Conservation (phyloP, 1,140 invertebrate genomes). For the Bombus confusus region DNA sequence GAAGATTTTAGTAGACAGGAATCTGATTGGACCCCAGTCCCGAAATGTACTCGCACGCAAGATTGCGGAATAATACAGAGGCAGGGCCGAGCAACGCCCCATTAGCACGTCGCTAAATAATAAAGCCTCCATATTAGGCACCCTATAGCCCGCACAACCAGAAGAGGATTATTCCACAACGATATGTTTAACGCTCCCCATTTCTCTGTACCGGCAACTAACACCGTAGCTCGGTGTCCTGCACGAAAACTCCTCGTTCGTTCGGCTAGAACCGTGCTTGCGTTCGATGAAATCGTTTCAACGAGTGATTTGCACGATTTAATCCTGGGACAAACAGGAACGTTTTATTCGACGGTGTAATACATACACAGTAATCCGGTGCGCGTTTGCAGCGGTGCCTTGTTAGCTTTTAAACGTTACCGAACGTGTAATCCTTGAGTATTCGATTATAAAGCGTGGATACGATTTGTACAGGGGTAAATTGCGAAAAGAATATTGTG, state of each 20-base stretch:
- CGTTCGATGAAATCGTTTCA: constrained; percentile 51
- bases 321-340: constrained; percentile 41
- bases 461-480: neutral
- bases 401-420: constrained; percentile 39
- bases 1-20: constrained; percentile 38
- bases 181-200: constrained; percentile 70
- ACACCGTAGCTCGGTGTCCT: constrained; percentile 1
- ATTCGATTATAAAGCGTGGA: neutral
- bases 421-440: constrained; percentile 18
- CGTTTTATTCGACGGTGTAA: constrained; percentile 23
- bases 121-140: constrained; percentile 75
- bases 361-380: neutral
- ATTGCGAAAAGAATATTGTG: neutral
- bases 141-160: constrained; percentile 62
- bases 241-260: neutral
- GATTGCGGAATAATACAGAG: constrained; percentile 40
- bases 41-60: constrained; percentile 24
- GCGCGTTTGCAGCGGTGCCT: neutral
- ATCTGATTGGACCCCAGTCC: constrained; percentile 31
- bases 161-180: constrained; percentile 76
- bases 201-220: constrained; percentile 21
- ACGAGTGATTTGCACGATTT: constrained; percentile 28
- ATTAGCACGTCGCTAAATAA: constrained; percentile 78
- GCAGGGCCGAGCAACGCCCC: constrained; percentile 59
- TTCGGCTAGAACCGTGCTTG: constrained; percentile 6